A percentile compares a stretch with the other conserved stretches of the same genome.
Evolutionary conservation across 35 echinoderm and acorn worm genomes (phyloP).

Genomic region (Apostichopus californicus): DNA sequence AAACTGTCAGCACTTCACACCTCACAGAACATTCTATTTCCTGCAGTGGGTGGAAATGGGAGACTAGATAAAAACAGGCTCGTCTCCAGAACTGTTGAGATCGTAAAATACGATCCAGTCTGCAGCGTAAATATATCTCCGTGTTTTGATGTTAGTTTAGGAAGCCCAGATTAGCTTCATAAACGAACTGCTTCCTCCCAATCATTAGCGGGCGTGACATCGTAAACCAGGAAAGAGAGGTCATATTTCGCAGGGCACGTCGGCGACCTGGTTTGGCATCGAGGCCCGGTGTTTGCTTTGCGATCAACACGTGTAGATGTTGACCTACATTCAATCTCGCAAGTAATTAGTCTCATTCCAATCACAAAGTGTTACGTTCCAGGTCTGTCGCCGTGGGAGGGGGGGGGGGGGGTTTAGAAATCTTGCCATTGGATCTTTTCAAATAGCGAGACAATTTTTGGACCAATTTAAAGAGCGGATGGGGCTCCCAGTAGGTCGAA

Average conservation of each 20-base stretch:
- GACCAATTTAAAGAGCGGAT: not conserved
- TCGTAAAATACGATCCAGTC: no score
- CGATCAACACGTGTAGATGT: not conserved
- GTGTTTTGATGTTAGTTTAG: conserved; percentile 21
- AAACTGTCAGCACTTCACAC: not conserved
- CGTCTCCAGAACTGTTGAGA: no score
- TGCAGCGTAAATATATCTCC: not conserved
- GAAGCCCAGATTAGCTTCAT: conserved; percentile 19
- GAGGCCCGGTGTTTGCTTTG: not conserved
- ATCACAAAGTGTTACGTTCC: not conserved
- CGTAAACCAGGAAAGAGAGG: not conserved
- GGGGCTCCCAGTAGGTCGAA: not conserved
- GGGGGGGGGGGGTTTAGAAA: not conserved
- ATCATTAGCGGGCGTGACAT: conserved; percentile 29
- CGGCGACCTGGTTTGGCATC: conserved; percentile 11
- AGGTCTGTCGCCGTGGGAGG: not conserved
- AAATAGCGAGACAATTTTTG: not conserved
- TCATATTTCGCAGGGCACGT: not conserved
- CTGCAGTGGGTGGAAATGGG: not conserved
- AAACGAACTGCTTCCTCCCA: conserved; percentile 22
- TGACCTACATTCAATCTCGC: not conserved
- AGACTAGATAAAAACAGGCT: no score
- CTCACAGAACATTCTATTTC: not conserved
- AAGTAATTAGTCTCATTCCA: not conserved
- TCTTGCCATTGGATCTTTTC: not conserved